Conservation (phyloP, 2,888 invertebrate genomes). For the Lepetodrilus schrolli region DNA sequence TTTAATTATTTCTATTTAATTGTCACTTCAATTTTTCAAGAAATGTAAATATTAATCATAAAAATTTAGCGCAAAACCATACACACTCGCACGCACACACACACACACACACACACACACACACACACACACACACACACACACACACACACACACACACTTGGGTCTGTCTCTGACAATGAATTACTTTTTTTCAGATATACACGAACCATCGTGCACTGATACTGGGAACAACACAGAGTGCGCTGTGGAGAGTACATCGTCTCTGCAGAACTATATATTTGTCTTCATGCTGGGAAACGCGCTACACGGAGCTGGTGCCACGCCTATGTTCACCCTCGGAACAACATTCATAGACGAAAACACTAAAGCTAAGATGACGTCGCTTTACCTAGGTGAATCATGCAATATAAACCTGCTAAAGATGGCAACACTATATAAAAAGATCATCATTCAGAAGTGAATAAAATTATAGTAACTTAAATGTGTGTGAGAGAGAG, state of each 20-base stretch:
- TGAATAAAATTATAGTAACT: too few relatives aligned
- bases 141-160: background rate
- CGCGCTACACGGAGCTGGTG: constrained; percentile 52
- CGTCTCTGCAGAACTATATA: constrained; percentile 38
- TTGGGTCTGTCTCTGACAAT: background rate
- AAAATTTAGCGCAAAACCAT: too few relatives aligned
- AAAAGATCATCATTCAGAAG: too few relatives aligned
- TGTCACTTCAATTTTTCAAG: too few relatives aligned
- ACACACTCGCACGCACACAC: background rate
- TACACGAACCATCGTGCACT: background rate
- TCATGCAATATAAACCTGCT: too few relatives aligned
- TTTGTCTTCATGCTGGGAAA: constrained; percentile 52
- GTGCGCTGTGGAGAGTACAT: background rate
- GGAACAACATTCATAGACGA: constrained; percentile 53
- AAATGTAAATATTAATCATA: too few relatives aligned
- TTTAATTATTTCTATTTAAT: too few relatives aligned
- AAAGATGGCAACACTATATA: too few relatives aligned
- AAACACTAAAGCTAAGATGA: constrained; percentile 49
- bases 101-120: constrained; percentile 8
- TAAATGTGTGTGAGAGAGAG: too few relatives aligned
- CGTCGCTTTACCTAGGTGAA: constrained; percentile 49
- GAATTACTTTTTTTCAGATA: background rate
- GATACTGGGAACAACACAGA: background rate
- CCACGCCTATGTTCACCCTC: constrained; percentile 52
- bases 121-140: background rate